Evolutionary conservation across 2,888 invertebrate species (phyloP), one percentile per base, ranked within the genome.

Genomic region (Bugulina stolonifera): DNA sequence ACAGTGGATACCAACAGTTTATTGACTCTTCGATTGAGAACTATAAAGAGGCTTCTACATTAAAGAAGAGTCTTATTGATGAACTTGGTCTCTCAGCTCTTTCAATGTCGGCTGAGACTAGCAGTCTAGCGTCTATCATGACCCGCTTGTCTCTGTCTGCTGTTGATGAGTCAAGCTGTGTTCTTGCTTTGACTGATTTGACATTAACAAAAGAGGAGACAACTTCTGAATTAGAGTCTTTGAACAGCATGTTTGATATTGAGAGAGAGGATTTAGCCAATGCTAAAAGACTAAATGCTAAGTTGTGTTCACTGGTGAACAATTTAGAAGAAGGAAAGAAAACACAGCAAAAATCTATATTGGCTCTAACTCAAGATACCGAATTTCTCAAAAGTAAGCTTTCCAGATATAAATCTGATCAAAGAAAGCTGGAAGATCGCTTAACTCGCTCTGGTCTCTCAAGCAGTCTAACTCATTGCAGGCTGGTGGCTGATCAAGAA

Each of bases 161-260:
- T 29, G 18, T 64, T 2, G 64, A 64, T 64, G 64, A 64, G 34
- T 25, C 22, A 5, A 64, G 32, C n/a, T 64, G 14, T 64, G n/a
- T 64, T 32, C 64, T 64, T 27, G 29, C 64, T 5, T 2, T 64
- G 25, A 64, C 34, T 3, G 10, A 64, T 14, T 14, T 64, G 3
- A 64, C 27, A 10, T 10, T 64, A 27, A 32, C 25, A 14, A 64
- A 64, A n/a, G 64, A 64, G 64, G 10, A 64, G 2, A 64, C 64
- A 32, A 32, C 64, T 32, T 22, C 27, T 14, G 64, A 27, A 14
- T 5, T 64, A 10, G 29, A 14, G 27, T 64, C 32, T 18, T 14
- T 64, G 27, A 5, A 32, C 14, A 64, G n/a, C 5, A 25, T 10
- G 10, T 14, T 32, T 27, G 1, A n/a, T 25, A 5, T 25, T 14